Conservation (phyloP, 2,888 invertebrate species). For the Flabesymbios commensalis region DNA sequence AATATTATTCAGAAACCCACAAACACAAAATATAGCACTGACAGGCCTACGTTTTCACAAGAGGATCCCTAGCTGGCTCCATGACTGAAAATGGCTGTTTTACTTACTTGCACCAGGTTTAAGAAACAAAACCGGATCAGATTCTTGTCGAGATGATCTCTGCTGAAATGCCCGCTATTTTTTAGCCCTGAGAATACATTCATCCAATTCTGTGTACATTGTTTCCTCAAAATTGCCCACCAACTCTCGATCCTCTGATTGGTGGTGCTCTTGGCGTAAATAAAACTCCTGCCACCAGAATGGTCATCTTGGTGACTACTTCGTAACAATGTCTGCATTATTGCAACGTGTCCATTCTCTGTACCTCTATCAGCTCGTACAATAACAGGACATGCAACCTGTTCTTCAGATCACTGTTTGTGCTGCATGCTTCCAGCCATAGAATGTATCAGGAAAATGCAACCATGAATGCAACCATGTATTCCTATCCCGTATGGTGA, state of each 20-base stretch:
- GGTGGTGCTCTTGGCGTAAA: too few species aligned
- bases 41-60: too few species aligned
- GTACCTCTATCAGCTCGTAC: neutral
- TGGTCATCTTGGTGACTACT: too few species aligned
- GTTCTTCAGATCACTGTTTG: conserved; percentile 26
- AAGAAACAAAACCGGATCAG: conserved; percentile 2
- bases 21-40: too few species aligned
- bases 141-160: conserved; percentile 8
- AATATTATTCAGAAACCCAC: too few species aligned
- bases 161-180: neutral
- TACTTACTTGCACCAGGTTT: neutral
- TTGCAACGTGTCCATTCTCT: neutral
- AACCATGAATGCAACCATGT: conserved; percentile 35
- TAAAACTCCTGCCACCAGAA: too few species aligned
- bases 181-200: neutral
- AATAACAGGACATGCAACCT: neutral
- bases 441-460: conserved; percentile 30
- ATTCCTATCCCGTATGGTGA: conserved; percentile 36
- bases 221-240: conserved; percentile 1
- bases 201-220: conserved; percentile 3
- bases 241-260: conserved; percentile 8
- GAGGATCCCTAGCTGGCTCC: too few species aligned
- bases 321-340: neutral
- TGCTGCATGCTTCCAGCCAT: conserved; percentile 30
- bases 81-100: too few species aligned